Percentiles rank a stretch among this genome's conserved stretches.
These are phyloP conservation scores for Stenolophus ochropezus DNA, from an alignment of 2,888 invertebrate genomes.

Conservation along the genomic window DNA sequence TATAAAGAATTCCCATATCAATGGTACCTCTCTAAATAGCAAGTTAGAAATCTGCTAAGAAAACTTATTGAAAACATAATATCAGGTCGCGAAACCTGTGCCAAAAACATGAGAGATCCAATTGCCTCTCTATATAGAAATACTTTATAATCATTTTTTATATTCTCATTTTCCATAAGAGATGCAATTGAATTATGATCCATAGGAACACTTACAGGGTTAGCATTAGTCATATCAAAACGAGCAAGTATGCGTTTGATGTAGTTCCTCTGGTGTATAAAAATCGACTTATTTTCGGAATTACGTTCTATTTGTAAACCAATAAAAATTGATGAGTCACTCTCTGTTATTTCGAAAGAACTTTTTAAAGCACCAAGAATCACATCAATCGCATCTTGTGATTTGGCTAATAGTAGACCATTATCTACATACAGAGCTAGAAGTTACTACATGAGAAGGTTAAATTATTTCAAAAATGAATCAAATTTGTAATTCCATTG, in stretches of 20 bases:
- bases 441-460: conserved; percentile 53
- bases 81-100: not conserved
- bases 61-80: not conserved
- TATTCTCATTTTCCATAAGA: not conserved
- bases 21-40: not conserved
- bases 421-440: conserved; percentile 64
- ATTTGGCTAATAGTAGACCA: conserved; percentile 56
- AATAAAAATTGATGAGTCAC: conserved; percentile 56
- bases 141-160: not conserved
- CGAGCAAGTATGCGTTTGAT: not conserved
- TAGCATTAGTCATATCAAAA: not conserved
- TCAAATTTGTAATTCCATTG: conserved; percentile 63
- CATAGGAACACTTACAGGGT: not conserved
- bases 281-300: not conserved
- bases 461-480: conserved; percentile 58
- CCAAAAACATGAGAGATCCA: not conserved
- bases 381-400: conserved; percentile 3
- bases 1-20: not conserved
- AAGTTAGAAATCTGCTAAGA: not conserved
- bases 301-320: conserved; percentile 60
- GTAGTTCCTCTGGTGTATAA: not conserved
- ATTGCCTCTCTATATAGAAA: not conserved
- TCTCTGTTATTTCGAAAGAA: conserved; percentile 57
- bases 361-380: conserved; percentile 40
- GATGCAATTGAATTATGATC: not conserved